Evolutionary conservation across 2,888 invertebrate species (phyloP).

Genomic region (Tanaodytes sp.): DNA sequence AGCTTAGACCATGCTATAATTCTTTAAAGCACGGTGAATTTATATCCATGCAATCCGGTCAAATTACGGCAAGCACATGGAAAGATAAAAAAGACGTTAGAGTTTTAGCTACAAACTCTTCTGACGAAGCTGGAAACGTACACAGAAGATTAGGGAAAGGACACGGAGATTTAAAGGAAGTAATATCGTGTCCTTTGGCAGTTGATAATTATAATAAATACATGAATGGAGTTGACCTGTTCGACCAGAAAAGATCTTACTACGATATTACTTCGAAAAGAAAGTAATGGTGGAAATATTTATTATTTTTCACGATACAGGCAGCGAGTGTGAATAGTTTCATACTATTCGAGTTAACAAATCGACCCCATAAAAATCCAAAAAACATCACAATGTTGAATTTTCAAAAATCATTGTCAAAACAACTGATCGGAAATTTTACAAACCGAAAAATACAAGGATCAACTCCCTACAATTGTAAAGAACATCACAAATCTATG

Average conservation of each 20-base stretch:
- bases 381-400: background rate
- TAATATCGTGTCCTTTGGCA: background rate
- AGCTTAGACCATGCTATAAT: too few relatives aligned
- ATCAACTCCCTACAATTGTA: background rate
- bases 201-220: constrained; percentile 9
- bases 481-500: background rate
- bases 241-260: constrained; percentile 6
- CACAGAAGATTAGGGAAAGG: constrained; percentile 5
- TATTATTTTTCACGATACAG: constrained; percentile 3
- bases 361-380: constrained; percentile 3
- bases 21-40: too few relatives aligned
- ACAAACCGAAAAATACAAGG: background rate
- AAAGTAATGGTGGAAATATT: constrained; percentile 1
- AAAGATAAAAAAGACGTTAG: constrained; percentile 19
- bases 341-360: constrained; percentile 6
- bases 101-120: constrained; percentile 10
- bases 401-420: constrained; percentile 1
- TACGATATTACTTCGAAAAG: constrained; percentile 1
- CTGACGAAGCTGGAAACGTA: background rate
- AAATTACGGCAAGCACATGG: constrained; percentile 9
- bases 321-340: constrained; percentile 4
- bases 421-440: constrained; percentile 8
- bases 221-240: constrained; percentile 15
- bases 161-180: background rate
- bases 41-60: constrained; percentile 6